Evolutionary conservation across 1,140 invertebrate species (phyloP).

Genomic region (Anastatus disparis): DNA sequence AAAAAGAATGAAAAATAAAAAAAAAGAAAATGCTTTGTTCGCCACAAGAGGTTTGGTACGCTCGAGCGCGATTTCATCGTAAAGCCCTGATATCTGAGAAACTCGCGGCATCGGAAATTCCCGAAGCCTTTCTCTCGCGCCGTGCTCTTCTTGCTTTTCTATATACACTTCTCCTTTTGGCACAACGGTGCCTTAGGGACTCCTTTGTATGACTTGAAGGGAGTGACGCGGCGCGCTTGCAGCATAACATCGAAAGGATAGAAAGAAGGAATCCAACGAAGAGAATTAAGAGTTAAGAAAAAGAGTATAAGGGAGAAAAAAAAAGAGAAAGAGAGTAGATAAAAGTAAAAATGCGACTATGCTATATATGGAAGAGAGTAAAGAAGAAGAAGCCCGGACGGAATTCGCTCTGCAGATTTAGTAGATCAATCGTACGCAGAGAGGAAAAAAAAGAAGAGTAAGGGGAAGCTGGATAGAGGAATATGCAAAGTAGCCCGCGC

Average conservation of each 20-base stretch:
- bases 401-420: slow-evolving; percentile 50
- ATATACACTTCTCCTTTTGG: no score
- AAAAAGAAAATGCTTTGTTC: no score
- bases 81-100: slow-evolving; percentile 5
- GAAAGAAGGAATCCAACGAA: slow-evolving; percentile 4
- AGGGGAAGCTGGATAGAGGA: no score
- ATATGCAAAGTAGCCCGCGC: slow-evolving; percentile 49
- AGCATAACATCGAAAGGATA: no score
- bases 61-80: no score
- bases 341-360: no score
- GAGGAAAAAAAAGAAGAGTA: no score
- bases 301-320: no score
- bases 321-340: no score
- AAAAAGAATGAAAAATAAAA: no score
- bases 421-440: slow-evolving; percentile 47
- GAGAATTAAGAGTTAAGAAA: slow-evolving; percentile 37
- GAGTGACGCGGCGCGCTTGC: background rate
- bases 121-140: background rate
- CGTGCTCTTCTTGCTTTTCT: background rate
- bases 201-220: slow-evolving; percentile 13
- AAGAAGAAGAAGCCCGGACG: slow-evolving; percentile 15
- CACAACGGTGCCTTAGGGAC: slow-evolving; percentile 6
- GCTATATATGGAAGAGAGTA: no score
- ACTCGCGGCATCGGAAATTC: slow-evolving; percentile 20
- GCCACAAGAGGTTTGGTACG: no score